These are phyloP conservation scores for Quadroppia sp. DNA, from an alignment of 2,888 invertebrate species.

Conservation along the genomic window DNA sequence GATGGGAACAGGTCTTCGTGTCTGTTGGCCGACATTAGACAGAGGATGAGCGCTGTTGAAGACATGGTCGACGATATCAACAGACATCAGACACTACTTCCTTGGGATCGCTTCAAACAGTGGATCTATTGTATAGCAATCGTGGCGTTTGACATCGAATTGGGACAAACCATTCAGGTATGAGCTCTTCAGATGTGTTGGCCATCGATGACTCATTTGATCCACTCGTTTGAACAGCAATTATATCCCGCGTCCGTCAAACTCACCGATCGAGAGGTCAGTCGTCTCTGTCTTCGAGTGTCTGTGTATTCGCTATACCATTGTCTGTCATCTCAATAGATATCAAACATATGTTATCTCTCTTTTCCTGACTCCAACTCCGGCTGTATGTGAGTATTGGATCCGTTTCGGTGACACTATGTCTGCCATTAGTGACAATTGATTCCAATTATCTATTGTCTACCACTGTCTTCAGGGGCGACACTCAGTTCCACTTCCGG, in stretches of 20 bases:
- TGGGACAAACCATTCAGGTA: conserved; percentile 92
- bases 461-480: conserved; percentile 64
- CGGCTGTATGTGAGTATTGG: conserved; percentile 73
- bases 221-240: no score
- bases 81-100: conserved; percentile 40
- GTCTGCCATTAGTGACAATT: no score
- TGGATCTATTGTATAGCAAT: conserved; percentile 98
- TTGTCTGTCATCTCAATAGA: conserved; percentile 56
- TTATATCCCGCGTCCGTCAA: conserved; percentile 45
- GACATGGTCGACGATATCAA: background rate
- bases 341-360: conserved; percentile 90
- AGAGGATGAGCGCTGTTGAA: background rate
- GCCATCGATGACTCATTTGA: no score
- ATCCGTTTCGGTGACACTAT: no score
- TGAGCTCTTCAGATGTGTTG: conserved; percentile 25
- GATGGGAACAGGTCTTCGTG: no score
- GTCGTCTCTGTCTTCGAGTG: no score
- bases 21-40: background rate
- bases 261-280: conserved; percentile 56
- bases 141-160: conserved; percentile 96
- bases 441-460: no score
- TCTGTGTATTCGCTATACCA: no score
- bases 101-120: conserved; percentile 60
- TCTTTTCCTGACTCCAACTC: conserved; percentile 99
- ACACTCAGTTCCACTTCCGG: conserved; percentile 93